Evolutionary conservation across 2,113 vertebrate genomes (phyloP).

Genomic region (Rhineura floridana): DNA sequence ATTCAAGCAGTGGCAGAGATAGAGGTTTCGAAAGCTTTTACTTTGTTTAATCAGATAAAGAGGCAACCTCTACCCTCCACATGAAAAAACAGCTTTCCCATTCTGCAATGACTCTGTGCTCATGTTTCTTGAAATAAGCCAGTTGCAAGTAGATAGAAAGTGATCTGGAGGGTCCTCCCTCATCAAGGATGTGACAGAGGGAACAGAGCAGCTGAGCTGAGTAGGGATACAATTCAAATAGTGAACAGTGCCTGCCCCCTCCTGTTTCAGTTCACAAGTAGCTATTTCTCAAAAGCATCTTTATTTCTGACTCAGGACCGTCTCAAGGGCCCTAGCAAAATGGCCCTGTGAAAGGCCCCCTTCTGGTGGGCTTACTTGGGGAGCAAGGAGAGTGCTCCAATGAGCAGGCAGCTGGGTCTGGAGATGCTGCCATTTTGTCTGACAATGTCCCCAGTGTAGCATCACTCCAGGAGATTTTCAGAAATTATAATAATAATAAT

Average conservation of each 20-base stretch:
- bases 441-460: too few relatives aligned
- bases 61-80: neutral
- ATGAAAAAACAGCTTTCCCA: neutral
- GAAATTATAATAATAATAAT: too few relatives aligned
- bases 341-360: too few relatives aligned
- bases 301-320: neutral
- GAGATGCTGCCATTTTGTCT: too few relatives aligned
- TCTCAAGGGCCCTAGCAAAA: too few relatives aligned
- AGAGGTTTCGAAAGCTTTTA: neutral
- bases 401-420: too few relatives aligned
- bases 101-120: neutral
- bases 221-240: neutral
- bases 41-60: neutral
- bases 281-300: neutral
- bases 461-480: too few relatives aligned
- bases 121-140: neutral
- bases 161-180: neutral
- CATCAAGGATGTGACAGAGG: neutral
- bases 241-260: neutral
- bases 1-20: neutral
- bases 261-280: neutral
- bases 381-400: too few relatives aligned
- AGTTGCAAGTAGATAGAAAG: neutral
- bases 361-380: too few relatives aligned
- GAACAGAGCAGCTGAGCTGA: neutral